phyloP scores from a whole-genome alignment of 1,140 invertebrate genomes.

The Lasioglossum baleicum region DNA sequence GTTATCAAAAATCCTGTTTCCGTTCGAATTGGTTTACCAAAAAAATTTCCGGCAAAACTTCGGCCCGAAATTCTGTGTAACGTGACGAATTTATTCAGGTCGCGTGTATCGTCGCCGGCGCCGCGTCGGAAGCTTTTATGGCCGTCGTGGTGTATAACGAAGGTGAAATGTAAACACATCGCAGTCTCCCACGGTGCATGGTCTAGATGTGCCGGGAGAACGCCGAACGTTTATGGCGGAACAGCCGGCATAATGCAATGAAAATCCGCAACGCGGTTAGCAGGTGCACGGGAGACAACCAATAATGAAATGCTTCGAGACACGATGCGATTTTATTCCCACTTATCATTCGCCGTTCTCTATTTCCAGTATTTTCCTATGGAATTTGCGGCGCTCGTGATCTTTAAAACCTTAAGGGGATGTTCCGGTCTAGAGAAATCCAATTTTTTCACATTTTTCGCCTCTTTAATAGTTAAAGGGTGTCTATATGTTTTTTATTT shows the following conservation, averaged over 20 bases:
- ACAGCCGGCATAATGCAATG: neutral
- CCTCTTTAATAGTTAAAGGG: too few relatives aligned
- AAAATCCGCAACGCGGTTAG: neutral
- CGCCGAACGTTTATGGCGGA: slow-evolving; percentile 6
- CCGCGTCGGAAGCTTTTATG: slow-evolving; percentile 17
- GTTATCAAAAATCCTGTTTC: neutral
- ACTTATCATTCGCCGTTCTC: neutral
- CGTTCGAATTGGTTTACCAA: neutral
- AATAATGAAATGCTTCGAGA: slow-evolving; percentile 12
- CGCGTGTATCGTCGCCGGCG: slow-evolving; percentile 1
- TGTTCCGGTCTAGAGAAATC: too few relatives aligned
- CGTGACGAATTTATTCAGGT: slow-evolving; percentile 35
- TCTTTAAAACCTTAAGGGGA: too few relatives aligned
- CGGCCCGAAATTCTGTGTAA: neutral
- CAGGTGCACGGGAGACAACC: neutral
- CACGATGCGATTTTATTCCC: neutral
- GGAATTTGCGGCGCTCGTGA: too few relatives aligned
- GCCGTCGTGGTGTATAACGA: neutral
- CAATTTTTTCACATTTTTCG: too few relatives aligned
- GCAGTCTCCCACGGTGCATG: neutral
- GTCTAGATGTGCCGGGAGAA: neutral
- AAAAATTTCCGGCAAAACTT: neutral
- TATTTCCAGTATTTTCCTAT: neutral
- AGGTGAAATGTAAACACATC: slow-evolving; percentile 27
- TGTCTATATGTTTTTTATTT: too few relatives aligned